Base-by-base conservation (phyloP, 2,888 invertebrate genomes). In the Lithophane leautieri region DNA sequence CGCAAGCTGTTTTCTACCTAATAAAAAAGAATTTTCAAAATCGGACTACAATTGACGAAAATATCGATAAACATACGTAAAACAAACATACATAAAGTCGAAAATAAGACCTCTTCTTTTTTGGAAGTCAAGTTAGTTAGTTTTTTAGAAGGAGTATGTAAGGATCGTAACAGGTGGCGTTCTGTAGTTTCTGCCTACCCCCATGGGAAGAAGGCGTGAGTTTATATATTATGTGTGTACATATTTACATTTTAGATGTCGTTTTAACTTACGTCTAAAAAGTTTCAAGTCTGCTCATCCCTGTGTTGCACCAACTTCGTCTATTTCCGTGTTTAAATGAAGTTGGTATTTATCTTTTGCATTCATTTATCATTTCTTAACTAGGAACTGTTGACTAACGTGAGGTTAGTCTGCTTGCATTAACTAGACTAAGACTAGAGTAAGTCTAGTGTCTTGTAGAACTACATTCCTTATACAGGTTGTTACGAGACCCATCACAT, bases 331-430 rank as follows among this genome's bases (percentile, higher is more conserved):
- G 75, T 34, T 34, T 44, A 52, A 74, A 74, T 44, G 14, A 74
- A 74, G 61, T 74, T 52, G 52, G n/a, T 74, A 25, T 74, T 73
- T 74, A 28, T 74, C 16, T 74, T 74, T 25, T 14, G n/a, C 11
- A 11, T 62, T 62, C 28, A 74, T 74, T 74, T 61, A 73, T 74
- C 28, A 74, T 60, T 73, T 73, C 73, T 16, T 44, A 61, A 34
- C 28, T 42, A 50, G 25, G 9, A 72, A 19, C 60, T 60, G 22
- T 72, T 72, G 2, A 9, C 12, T 22, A 8, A 28, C 12, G 14
- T 56, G 44, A 16, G 11, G 16, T 56, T 8, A 50, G 28, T n/a
- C n/a, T n/a, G n/a, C n/a, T n/a, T n/a, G n/a, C n/a, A n/a, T n/a
- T n/a, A n/a, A n/a, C n/a, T n/a, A n/a, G n/a, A n/a, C n/a, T n/a